Conservation (phyloP, 2,888 invertebrate species). For the Autographa gamma region DNA sequence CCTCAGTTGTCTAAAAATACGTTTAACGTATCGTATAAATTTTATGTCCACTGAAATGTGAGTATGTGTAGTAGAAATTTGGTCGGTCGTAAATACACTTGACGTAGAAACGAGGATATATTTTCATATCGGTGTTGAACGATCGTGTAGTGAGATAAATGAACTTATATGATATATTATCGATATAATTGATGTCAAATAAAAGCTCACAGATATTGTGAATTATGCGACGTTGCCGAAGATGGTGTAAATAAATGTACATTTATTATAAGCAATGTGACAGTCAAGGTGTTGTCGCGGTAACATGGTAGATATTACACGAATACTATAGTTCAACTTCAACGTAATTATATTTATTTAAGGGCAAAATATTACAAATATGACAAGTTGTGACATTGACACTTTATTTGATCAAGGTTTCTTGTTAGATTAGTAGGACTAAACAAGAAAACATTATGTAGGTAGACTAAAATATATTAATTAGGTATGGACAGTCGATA, state of each 20-base stretch:
- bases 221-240: slow-evolving; percentile 16
- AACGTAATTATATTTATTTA: background rate
- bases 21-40: background rate
- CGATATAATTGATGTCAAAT: background rate
- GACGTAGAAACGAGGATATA: slow-evolving; percentile 33
- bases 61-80: background rate
- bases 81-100: background rate
- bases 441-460: background rate
- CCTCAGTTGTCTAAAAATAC: background rate
- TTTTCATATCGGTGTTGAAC: slow-evolving; percentile 49
- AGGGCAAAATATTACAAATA: background rate
- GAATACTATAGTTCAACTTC: background rate
- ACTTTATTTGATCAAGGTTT: background rate
- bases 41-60: background rate
- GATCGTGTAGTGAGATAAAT: slow-evolving; percentile 40
- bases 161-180: slow-evolving; percentile 21
- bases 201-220: slow-evolving; percentile 12
- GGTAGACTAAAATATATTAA: background rate
- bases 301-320: background rate
- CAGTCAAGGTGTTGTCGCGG: slow-evolving; percentile 1
- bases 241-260: slow-evolving; percentile 33
- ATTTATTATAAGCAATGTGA: slow-evolving; percentile 7
- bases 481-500: background rate
- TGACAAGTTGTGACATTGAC: background rate
- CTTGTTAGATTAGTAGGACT: background rate